phyloP scores from a whole-genome alignment of 2,797 vertebrate species.

The Chelon auratus region DNA sequence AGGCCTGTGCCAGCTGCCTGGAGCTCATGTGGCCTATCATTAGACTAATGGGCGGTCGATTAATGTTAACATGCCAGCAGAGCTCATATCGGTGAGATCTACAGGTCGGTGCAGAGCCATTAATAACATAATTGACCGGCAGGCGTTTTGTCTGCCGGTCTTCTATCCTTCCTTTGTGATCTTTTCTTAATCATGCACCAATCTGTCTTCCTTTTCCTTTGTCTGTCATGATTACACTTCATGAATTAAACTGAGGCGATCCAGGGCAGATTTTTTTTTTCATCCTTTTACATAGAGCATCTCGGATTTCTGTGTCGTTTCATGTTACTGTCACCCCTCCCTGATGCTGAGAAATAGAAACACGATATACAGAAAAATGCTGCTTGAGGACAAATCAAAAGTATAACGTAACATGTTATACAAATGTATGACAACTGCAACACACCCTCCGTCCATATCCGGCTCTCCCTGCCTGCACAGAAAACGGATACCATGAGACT shows the following conservation, averaged over 20 bases:
- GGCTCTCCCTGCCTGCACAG: not conserved
- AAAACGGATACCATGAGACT: constrained; percentile 1
- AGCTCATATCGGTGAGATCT: constrained; percentile 63
- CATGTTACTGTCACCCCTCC: not conserved
- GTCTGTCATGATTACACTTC: constrained; percentile 6
- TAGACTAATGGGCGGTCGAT: constrained; percentile 71
- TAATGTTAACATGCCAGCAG: constrained; percentile 73
- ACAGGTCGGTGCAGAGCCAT: constrained; percentile 47
- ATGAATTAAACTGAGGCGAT: constrained; percentile 6
- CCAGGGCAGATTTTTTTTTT: not conserved
- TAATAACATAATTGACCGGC: constrained; percentile 45
- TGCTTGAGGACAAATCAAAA: constrained; percentile 26
- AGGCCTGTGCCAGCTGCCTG: constrained; percentile 59
- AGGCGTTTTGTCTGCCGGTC: constrained; percentile 20
- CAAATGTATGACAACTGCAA: too few relatives aligned
- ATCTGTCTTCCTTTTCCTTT: constrained; percentile 15
- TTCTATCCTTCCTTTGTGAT: constrained; percentile 13
- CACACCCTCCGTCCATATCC: not conserved
- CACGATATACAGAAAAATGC: constrained; percentile 3
- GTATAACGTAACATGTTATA: too few relatives aligned
- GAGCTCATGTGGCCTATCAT: constrained; percentile 63
- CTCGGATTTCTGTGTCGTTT: constrained; percentile 27
- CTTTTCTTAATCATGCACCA: not conserved
- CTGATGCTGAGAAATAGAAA: constrained; percentile 33
- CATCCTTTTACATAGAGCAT: not conserved